Evolutionary conservation across 1,140 invertebrate species (phyloP), one percentile per base, ranked within the genome.

Genomic region (Papilio helenus): DNA sequence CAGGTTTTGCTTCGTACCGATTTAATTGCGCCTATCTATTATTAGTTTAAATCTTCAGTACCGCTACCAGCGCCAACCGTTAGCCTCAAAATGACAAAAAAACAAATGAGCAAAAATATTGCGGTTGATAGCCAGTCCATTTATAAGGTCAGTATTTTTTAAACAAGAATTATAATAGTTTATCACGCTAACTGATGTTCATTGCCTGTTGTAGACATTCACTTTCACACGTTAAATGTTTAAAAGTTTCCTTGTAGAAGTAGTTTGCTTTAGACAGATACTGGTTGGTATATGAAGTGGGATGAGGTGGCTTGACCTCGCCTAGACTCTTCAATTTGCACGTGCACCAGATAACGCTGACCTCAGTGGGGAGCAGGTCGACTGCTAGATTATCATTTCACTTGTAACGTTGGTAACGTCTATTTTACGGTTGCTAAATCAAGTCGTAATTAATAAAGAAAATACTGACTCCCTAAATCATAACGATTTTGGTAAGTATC

Each of bases 311-410:
- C 61, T 34, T 68, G 61, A 68, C 61, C 61, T 68, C 61, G 61
- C 61, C 61, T 34, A 68, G 61, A 68, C 61, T 68, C 61, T 68
- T 68, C 26, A 68, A 68, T 68, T 68, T 68, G 61, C 61, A 68
- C 61, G 26, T 68, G 61, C 26, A 68, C 61, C 61, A 68, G 61
- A 68, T 68, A 68, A 29, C 14, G 26, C 29, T 68, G 61, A 68
- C 61, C 61, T 68, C 12, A 29, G 23, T 16, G 61, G 26, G 26
- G 26, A 26, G 61, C 26, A 68, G 61, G 61, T 68, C 61, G 61
- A 16, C 26, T 68, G 26, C 61, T 68, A 26, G 61, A 29, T 68
- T 68, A 68, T 68, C 12, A 68, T 68, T 68, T 68, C 18, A 34
- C 29, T 16, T 16, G 26, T 29, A 68, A 10, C 29, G 14, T 68